A percentile compares a stretch with the other conserved stretches of the same genome.
Evolutionary conservation across 1,140 invertebrate species (phyloP).

Genomic region (Trichogramma pretiosum): DNA sequence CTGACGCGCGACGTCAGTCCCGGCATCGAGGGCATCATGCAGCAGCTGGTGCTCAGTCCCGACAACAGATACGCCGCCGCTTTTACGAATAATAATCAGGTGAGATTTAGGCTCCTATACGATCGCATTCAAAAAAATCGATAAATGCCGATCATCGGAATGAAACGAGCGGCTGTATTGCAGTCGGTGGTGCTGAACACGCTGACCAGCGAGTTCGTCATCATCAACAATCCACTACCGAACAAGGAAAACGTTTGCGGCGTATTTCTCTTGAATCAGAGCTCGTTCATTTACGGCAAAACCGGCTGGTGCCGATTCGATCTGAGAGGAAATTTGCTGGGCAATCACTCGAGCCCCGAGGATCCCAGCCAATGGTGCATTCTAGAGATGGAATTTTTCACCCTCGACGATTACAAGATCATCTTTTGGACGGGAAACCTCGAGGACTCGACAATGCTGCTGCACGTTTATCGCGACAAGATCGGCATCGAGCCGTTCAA

Average conservation of each 20-base stretch:
- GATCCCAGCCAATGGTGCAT: constrained; percentile 60
- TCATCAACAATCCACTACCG: constrained; percentile 75
- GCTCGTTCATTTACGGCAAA: constrained; percentile 58
- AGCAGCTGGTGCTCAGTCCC: constrained; percentile 84
- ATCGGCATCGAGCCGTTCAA: constrained; percentile 54
- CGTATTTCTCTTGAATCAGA: constrained; percentile 67
- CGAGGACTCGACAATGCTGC: constrained; percentile 61
- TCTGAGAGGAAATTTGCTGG: constrained; percentile 63
- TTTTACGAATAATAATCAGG: constrained; percentile 92
- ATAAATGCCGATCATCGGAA: background rate
- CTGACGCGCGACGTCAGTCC: constrained; percentile 84
- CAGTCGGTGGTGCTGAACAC: constrained; percentile 78
- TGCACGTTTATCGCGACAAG: constrained; percentile 53
- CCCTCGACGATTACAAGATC: constrained; percentile 61
- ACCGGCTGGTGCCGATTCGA: constrained; percentile 63
- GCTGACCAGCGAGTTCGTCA: constrained; percentile 80
- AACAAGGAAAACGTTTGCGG: constrained; percentile 60
- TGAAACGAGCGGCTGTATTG: constrained; percentile 24
- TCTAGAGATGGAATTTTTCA: constrained; percentile 67
- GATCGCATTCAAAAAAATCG: background rate
- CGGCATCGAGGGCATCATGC: constrained; percentile 90
- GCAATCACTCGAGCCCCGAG: constrained; percentile 51
- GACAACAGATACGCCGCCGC: constrained; percentile 95
- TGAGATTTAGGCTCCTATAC: constrained; percentile 28
- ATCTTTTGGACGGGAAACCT: constrained; percentile 72